Conservation (phyloP, 2,888 invertebrate genomes). For the Cryptus armator region DNA sequence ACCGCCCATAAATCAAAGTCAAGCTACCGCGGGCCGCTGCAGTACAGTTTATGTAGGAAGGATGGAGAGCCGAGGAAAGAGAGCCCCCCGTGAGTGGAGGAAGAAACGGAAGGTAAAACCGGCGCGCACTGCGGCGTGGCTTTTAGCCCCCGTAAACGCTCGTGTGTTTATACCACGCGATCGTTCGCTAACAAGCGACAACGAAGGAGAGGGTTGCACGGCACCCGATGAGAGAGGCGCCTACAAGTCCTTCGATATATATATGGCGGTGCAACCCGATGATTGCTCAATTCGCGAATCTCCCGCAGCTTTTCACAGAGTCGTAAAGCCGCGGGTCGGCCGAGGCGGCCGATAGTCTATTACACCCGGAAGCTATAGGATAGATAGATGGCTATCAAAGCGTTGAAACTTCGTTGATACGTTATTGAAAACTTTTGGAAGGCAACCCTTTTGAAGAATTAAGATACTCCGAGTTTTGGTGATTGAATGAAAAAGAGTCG, state of each 20-base stretch:
- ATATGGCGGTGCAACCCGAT: neutral
- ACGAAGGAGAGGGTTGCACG: slow-evolving; percentile 35
- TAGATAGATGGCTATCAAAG: neutral
- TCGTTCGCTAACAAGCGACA: slow-evolving; percentile 23
- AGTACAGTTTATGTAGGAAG: slow-evolving; percentile 22
- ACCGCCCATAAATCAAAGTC: slow-evolving; percentile 83
- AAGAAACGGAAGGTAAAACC: neutral
- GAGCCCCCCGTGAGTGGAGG: neutral
- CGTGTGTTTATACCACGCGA: neutral
- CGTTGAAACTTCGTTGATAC: neutral
- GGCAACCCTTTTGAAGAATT: neutral
- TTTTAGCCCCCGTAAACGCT: slow-evolving; percentile 24
- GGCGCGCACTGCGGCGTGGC: neutral
- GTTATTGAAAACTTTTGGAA: neutral
- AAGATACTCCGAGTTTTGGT: neutral
- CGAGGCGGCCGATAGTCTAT: neutral
- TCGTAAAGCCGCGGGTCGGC: slow-evolving; percentile 1
- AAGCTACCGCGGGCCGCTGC: slow-evolving; percentile 65
- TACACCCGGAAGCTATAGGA: slow-evolving; percentile 1
- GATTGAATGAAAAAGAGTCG: neutral
- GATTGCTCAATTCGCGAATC: slow-evolving; percentile 58
- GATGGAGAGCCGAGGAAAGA: neutral
- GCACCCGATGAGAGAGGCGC: slow-evolving; percentile 15
- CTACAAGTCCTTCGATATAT: slow-evolving; percentile 6
- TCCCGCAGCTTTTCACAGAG: slow-evolving; percentile 42